Evolutionary conservation across 2,113 vertebrate genomes (phyloP).

Genomic region (Oncorhynchus tshawytscha): DNA sequence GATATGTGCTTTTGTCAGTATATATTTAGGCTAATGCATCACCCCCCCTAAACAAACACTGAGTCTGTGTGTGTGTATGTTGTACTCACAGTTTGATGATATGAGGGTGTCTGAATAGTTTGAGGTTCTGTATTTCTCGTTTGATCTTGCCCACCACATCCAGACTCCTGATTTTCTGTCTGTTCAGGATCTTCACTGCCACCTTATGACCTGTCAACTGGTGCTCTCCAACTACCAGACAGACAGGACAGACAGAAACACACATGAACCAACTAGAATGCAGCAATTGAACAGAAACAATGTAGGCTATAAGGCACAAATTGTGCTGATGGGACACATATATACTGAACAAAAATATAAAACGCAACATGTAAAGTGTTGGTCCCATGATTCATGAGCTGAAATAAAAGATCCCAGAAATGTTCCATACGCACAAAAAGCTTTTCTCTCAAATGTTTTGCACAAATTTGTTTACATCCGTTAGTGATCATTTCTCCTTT

Average conservation of each 20-base stretch:
- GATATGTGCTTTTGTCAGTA: too few relatives aligned
- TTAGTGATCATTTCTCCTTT: too few relatives aligned
- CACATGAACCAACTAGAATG: neutral
- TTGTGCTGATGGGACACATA: neutral
- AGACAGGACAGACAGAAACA: neutral
- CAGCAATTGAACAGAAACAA: too few relatives aligned
- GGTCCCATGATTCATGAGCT: too few relatives aligned
- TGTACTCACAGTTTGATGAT: slow-evolving; percentile 98
- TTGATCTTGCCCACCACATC: slow-evolving; percentile 99
- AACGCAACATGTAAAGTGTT: too few relatives aligned
- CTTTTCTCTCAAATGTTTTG: too few relatives aligned
- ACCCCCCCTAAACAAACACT: too few relatives aligned
- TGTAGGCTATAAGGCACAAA: neutral
- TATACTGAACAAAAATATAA: neutral
- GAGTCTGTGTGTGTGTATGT: neutral
- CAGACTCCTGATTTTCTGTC: slow-evolving; percentile 96
- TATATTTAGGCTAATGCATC: too few relatives aligned
- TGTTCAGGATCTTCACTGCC: slow-evolving; percentile 97
- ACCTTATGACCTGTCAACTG: slow-evolving; percentile 97
- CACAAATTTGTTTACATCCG: too few relatives aligned
- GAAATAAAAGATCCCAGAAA: too few relatives aligned
- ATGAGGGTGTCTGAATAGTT: slow-evolving; percentile 97
- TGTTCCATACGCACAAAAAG: too few relatives aligned
- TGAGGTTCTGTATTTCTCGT: slow-evolving; percentile 97
- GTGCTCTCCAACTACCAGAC: slow-evolving; percentile 87